Conservation (phyloP, 2,113 vertebrate species). For the Alligator sinensis region DNA sequence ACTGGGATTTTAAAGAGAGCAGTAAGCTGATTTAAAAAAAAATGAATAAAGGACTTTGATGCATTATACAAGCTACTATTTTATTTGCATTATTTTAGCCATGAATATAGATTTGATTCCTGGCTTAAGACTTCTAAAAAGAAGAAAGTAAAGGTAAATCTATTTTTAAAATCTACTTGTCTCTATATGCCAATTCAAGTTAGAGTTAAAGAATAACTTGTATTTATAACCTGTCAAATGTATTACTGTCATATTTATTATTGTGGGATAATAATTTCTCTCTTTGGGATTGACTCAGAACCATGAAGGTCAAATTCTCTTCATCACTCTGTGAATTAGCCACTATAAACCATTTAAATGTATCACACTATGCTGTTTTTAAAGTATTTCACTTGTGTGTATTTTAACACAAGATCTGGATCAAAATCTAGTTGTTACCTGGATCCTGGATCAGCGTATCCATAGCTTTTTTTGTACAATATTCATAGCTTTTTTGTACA, state of each 20-base stretch:
- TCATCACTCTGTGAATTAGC: background rate
- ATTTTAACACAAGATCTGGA: background rate
- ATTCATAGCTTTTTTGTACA: background rate
- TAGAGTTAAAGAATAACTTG: background rate
- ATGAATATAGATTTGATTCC: background rate
- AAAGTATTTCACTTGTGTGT: too few relatives aligned
- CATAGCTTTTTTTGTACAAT: background rate
- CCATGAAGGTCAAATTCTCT: background rate
- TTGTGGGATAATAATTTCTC: background rate
- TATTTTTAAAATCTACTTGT: background rate
- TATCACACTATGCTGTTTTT: background rate
- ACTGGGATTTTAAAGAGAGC: background rate
- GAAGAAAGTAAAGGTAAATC: background rate
- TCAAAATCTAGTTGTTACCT: background rate
- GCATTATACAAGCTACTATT: background rate
- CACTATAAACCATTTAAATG: background rate
- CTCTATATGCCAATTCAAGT: background rate
- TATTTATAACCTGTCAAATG: background rate
- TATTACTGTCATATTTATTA: background rate
- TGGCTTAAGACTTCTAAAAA: background rate
- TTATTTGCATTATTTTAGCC: background rate
- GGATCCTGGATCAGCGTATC: background rate
- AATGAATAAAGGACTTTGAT: background rate
- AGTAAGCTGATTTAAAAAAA: background rate
- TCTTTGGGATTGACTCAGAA: background rate